Evolutionary conservation across 2,888 invertebrate genomes (phyloP), one percentile per base, ranked within the genome.

Genomic region (Dichetophora obliterata): DNA sequence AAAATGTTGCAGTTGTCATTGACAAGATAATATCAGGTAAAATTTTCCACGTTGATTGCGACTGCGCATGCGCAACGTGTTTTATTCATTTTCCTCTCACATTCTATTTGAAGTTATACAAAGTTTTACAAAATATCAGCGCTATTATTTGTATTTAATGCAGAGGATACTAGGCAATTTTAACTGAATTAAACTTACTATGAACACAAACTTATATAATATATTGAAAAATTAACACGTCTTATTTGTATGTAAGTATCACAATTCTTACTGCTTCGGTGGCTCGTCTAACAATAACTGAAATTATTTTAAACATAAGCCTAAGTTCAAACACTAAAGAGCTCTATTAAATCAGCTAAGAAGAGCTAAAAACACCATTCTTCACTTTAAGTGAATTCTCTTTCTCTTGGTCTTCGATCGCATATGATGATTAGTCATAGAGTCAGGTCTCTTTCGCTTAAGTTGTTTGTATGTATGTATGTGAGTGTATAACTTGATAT

Each of bases 281-380:
- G 78, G 81, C 80, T 78, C 69, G 81, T 43, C 77, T 79, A 77
- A 78, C 81, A 82, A 82, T 80, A 82, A 82, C 81, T 85, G 75
- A 85, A 82, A 54, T 54, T 43, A 61, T 27, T 72, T 43, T n/a
- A 59, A 61, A 50, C 37, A 24, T n/a, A 5, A 72, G 43, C 19
- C n/a, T 24, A 14, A 27, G 24, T 9, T 61, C 16, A 72, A 16
- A 22, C 43, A 37, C 43, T n/a, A 48, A 63, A 65, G 52, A 63
- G 5, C 34, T 52, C 14, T 24, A 27, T n/a, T n/a, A 72, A 72
- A 61, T 11, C 72, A 63, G 24, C 27, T 16, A 72, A 72, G 48
- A 43, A 72, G 69, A 52, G 34, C 27, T 34, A 11, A 27, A 52
- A n/a, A 37, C 69, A 27, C 14, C 16, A 16, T 54, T 16, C n/a